Base-by-base conservation (phyloP, 2,888 invertebrate species). In the Tenthredo notha region DNA sequence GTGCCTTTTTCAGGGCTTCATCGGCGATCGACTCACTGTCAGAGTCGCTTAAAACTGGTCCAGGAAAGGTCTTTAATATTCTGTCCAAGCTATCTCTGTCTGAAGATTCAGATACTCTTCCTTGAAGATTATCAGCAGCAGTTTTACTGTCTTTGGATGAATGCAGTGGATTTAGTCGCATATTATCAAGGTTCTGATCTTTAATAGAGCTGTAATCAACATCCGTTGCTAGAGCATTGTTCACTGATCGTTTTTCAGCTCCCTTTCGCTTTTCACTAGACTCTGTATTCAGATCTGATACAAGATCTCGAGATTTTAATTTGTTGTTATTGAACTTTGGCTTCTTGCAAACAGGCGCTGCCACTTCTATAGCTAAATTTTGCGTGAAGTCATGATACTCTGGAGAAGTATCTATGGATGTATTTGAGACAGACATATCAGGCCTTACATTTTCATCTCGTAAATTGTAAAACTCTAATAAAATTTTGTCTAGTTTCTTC, bases 391-490 rank as follows among this genome's bases (percentile, higher is more conserved):
- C 80, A 15, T 40, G 54, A 40, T 70, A 85, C 33, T 67, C 85
- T 9, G 72, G 40, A 18, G 80, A 33, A 37, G 43, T 25, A 54
- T 54, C 70, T 0, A 84, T 86, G 5, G 82, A 67, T 29, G 29
- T 33, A 67, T 83, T 83, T 5, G 40, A 54, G n/a, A 47, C 15
- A 12, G 83, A 65, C 5, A 70, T 15, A 21, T 70, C 67, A 83
- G 82, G 74, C 6, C 54, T 84, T 84, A 83, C 33, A n/a, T 85
- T 85, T 85, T 87, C 75, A 54, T 85, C 47, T 65, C 86, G 84
- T 77, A 93, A 86, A 40, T 87, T 90, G 87, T 93, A 93, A 88
- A 90, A 92, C 21, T 88, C 85, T 9, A 85, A 86, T 80, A 93
- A 84, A 40, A 88, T 84, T 29, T 88, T 88, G 54, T 91, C 89